These are phyloP conservation scores for Patiria miniata DNA, from an alignment of 35 echinoderm and acorn worm species.

Conservation along the genomic window DNA sequence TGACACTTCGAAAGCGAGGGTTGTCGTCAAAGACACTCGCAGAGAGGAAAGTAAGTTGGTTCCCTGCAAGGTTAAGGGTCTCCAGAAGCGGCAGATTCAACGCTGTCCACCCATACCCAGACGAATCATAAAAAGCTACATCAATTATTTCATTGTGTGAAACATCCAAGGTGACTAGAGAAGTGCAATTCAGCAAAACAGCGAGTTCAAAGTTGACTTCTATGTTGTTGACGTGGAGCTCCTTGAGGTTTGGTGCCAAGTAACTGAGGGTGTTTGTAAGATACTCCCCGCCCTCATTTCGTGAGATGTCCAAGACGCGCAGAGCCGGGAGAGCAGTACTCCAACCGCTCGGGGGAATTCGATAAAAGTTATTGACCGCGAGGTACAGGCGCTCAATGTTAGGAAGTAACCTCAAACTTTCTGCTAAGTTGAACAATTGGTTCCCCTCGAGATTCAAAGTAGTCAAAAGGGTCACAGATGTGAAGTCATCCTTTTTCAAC, in stretches of 20 bases:
- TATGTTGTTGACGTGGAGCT: neutral
- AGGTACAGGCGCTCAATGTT: neutral
- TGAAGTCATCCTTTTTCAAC: neutral
- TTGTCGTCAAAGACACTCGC: neutral
- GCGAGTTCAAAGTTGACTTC: neutral
- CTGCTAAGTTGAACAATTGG: neutral
- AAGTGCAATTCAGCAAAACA: neutral
- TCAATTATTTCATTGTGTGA: neutral
- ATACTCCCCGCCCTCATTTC: neutral
- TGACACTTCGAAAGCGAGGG: neutral
- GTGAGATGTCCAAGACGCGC: neutral
- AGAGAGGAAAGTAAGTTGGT: neutral
- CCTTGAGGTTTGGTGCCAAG: neutral
- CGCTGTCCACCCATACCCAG: neutral
- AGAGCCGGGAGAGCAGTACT: neutral
- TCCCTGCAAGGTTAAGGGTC: neutral
- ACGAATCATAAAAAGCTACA: neutral
- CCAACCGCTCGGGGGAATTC: neutral
- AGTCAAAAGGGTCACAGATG: neutral
- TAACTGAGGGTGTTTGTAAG: constrained; percentile 9
- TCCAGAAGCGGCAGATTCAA: neutral
- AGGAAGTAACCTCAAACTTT: neutral
- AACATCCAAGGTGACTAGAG: neutral
- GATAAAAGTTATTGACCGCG: neutral
- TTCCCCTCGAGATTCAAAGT: constrained; percentile 5